Conservation (phyloP, 2,888 invertebrate genomes). For the Boloria euphrosyne region DNA sequence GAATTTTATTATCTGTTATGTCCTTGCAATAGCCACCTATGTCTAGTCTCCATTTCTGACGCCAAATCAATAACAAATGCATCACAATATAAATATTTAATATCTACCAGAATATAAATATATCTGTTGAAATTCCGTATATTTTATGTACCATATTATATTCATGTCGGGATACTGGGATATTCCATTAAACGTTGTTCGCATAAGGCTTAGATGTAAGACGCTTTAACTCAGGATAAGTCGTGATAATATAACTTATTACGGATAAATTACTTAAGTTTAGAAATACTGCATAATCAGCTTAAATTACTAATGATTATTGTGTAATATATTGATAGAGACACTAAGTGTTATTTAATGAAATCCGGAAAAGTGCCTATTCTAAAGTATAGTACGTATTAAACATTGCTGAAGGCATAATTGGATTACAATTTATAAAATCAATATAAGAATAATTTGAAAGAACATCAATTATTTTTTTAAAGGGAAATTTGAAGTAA, state of each 20-base stretch:
- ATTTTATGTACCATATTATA: slow-evolving; percentile 66
- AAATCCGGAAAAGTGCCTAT: slow-evolving; percentile 42
- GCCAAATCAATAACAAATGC: slow-evolving; percentile 48
- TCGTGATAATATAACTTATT: slow-evolving; percentile 59
- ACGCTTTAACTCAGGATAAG: slow-evolving; percentile 76
- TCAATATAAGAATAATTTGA: neutral
- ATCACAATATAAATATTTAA: slow-evolving; percentile 58
- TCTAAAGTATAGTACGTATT: slow-evolving; percentile 13
- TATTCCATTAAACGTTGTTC: slow-evolving; percentile 61
- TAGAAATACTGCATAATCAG: slow-evolving; percentile 40
- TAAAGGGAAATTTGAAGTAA: neutral
- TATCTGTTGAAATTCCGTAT: slow-evolving; percentile 76
- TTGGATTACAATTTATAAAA: neutral
- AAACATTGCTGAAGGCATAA: neutral
- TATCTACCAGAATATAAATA: slow-evolving; percentile 61
- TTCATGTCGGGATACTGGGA: slow-evolving; percentile 55
- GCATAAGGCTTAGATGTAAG: slow-evolving; percentile 52
- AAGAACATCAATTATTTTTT: neutral
- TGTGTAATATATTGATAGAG: slow-evolving; percentile 44
- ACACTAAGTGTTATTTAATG: slow-evolving; percentile 44
- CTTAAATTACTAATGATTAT: slow-evolving; percentile 47
- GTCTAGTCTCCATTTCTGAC: slow-evolving; percentile 50
- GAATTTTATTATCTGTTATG: slow-evolving; percentile 10
- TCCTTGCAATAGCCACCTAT: slow-evolving; percentile 43
- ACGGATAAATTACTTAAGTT: slow-evolving; percentile 48